Evolutionary conservation across 1,140 invertebrate species (phyloP).

Genomic region (Bombus sylvicola): DNA sequence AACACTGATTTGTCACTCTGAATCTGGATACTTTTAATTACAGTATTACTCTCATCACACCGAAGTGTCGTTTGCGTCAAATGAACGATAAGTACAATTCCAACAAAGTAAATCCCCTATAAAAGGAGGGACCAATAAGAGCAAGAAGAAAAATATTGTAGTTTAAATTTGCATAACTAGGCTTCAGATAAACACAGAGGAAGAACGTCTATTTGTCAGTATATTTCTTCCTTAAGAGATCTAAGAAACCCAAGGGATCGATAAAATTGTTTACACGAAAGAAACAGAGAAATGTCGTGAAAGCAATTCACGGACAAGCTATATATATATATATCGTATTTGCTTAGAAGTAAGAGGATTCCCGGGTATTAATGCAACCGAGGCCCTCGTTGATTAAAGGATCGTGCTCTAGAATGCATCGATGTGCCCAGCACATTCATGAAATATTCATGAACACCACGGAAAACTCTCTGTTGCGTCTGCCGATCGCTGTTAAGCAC

Average conservation of each 20-base stretch:
- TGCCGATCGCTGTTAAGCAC: not conserved
- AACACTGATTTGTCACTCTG: too few species aligned
- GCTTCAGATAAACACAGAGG: too few species aligned
- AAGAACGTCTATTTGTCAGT: too few species aligned
- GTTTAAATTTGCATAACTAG: too few species aligned
- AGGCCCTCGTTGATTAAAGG: slow-evolving; percentile 33
- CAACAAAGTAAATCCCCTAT: too few species aligned
- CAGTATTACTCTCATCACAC: too few species aligned
- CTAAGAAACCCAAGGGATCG: not conserved
- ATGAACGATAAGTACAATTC: too few species aligned
- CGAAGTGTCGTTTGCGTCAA: too few species aligned
- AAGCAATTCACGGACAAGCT: not conserved
- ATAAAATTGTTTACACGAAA: not conserved
- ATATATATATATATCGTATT: not conserved
- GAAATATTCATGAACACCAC: slow-evolving; percentile 34
- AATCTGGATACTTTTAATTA: too few species aligned
- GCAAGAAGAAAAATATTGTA: too few species aligned
- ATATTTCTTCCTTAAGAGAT: too few species aligned
- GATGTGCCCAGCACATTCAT: not conserved
- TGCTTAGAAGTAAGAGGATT: not conserved
- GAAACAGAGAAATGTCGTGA: not conserved
- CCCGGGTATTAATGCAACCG: not conserved
- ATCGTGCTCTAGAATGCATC: slow-evolving; percentile 7
- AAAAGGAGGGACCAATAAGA: too few species aligned
- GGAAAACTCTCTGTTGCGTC: not conserved